Evolutionary conservation across 2,888 invertebrate species (phyloP), one percentile per base, ranked within the genome.

Genomic region (Sabellastarte sp.): DNA sequence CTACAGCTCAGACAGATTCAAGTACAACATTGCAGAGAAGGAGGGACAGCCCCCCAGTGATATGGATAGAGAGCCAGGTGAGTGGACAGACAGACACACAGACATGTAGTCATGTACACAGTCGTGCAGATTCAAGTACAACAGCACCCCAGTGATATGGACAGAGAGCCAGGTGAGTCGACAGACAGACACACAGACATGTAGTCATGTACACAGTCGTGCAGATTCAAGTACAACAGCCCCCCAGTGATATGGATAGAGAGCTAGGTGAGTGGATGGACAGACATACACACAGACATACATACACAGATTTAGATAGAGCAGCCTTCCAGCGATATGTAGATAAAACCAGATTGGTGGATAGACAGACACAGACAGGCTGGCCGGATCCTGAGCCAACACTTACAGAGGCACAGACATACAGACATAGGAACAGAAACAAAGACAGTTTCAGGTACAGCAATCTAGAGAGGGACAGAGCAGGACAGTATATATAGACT

Each of bases 1-100:
- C 66, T 84, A 82, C 64, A 80, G 83, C 3, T 68, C 73, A n/a
- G 77, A 80, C 24, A 41, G 41, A 26, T 81, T 81, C 62, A 68
- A 68, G 28, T 76, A 73, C 67, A 81, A 81, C 69, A 80, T 80
- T 32, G 80, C 80, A 1, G 81, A 77, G 52, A 58, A 68, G 26
- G 64, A 69, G 41, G 59, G 73, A 57, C 65, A 66, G 20, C 64
- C 60, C 29, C 65, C 68, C 0, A 57, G 61, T 5, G 61, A 65
- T 28, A 59, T 66, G 28, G 51, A 51, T 10, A 32, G 51, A 15
- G 70, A 69, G 41, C 30, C 60, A 24, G 41, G 41, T 41, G 20
- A n/a, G n/a, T n/a, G n/a, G n/a, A n/a, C n/a, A n/a, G n/a, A n/a
- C n/a, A n/a, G n/a, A n/a, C n/a, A n/a, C n/a, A n/a, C n/a, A n/a